Evolutionary conservation across 1,140 invertebrate genomes (phyloP).

Genomic region (Acromyrmex heyeri): DNA sequence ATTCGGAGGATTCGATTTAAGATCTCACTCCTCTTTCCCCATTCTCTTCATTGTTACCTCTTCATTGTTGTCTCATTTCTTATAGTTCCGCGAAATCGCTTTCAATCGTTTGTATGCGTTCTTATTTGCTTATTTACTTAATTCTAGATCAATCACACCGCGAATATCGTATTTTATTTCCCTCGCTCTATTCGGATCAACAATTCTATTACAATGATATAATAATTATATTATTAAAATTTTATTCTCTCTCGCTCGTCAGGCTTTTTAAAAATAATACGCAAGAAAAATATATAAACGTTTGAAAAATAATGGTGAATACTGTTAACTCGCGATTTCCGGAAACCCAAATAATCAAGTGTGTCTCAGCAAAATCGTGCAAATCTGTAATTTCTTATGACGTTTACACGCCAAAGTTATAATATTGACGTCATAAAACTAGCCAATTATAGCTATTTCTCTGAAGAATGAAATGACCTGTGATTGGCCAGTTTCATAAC

Average conservation of each 20-base stretch:
- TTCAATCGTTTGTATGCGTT: background rate
- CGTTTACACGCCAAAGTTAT: too few species aligned
- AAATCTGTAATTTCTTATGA: too few species aligned
- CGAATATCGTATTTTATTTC: background rate
- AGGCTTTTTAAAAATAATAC: background rate
- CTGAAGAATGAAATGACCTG: too few species aligned
- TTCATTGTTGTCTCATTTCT: too few species aligned
- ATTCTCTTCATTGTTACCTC: background rate
- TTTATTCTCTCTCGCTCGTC: background rate
- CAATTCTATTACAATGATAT: background rate
- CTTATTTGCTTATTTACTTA: background rate
- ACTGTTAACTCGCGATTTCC: too few species aligned
- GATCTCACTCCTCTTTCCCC: background rate
- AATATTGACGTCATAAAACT: too few species aligned
- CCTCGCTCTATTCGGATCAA: background rate
- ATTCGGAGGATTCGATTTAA: background rate
- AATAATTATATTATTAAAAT: background rate
- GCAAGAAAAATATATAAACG: background rate
- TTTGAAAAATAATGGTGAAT: too few species aligned
- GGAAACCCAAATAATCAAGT: too few species aligned
- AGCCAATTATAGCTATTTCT: too few species aligned
- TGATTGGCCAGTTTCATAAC: too few species aligned
- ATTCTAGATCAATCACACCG: background rate
- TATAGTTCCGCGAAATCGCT: background rate
- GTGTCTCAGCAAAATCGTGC: too few species aligned